Evolutionary conservation across 2,888 invertebrate species (phyloP), one percentile per base, ranked within the genome.

Genomic region (Plebejus argus): DNA sequence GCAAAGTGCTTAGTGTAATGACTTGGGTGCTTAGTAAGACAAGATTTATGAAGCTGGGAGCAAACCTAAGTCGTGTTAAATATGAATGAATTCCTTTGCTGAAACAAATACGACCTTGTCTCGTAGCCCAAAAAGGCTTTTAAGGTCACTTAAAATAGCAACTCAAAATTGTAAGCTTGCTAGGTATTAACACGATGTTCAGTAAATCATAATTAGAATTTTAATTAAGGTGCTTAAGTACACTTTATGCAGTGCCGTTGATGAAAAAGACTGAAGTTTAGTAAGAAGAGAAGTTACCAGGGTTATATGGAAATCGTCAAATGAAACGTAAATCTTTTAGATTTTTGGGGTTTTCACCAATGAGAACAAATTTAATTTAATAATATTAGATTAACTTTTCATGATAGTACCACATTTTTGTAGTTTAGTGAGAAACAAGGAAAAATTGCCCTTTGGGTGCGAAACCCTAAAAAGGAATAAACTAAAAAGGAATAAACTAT

Each of bases 1-100:
- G 66, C 72, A 77, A 45, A 80, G 81, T 82, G 80, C 80, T 82
- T 81, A 81, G 82, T 81, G 79, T 81, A 81, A 83, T 81, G 81
- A 82, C 80, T 81, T 78, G 79, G 79, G 79, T 80, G 81, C 81
- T 82, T 82, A 82, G 77, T 76, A 78, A 78, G 79, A 80, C 79
- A 78, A 79, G 79, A 83, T 83, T 82, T 82, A 83, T 81, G 82
- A 79, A 71, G 70, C 61, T 45, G 66, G 56, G 56, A 76, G 72
- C 76, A 78, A 53, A 77, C 66, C 66, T 66, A 78, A 78, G 71
- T 75, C 74, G 53, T 74, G 53, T 74, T 74, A 74, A 74, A 74
- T 74, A 74, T 74, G 74, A 53, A 74, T 74, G 74, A 74, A 74
- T 74, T 53, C 74, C 74, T 53, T 74, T 71, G 70, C 77, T 74